phyloP scores from a whole-genome alignment of 2,888 invertebrate genomes.

The Eristalis pertinax region DNA sequence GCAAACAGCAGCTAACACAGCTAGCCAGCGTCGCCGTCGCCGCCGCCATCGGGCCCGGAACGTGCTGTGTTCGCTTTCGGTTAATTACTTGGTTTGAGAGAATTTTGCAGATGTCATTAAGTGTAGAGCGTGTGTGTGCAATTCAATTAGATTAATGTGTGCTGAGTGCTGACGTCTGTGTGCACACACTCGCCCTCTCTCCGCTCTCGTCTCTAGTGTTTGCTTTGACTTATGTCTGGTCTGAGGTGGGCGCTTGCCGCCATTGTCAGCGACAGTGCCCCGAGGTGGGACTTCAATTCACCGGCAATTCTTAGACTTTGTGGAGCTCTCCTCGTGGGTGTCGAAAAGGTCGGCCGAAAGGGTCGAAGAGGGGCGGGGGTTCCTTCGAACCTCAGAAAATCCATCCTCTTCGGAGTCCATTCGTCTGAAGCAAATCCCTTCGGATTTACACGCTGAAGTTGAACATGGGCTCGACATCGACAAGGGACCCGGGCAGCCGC shows the following conservation, averaged over 20 bases:
- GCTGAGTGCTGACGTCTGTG: background rate
- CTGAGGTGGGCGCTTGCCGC: background rate
- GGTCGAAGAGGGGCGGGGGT: too few species aligned
- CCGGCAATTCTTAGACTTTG: too few species aligned
- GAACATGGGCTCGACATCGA: too few species aligned
- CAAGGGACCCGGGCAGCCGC: too few species aligned
- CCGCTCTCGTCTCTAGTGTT: background rate
- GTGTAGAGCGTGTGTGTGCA: background rate
- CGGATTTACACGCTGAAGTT: too few species aligned
- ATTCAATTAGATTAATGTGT: constrained; percentile 16
- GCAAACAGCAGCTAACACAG: background rate
- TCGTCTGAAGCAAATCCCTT: too few species aligned
- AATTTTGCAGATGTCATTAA: background rate
- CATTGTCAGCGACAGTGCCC: background rate
- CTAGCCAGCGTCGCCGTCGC: background rate
- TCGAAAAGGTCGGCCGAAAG: too few species aligned
- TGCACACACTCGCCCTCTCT: background rate
- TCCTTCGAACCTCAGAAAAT: too few species aligned
- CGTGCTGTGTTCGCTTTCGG: constrained; percentile 5
- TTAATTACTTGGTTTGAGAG: constrained; percentile 20
- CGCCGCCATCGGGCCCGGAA: background rate
- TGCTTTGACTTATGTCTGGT: background rate
- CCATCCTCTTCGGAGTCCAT: too few species aligned
- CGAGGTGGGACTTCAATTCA: too few species aligned
- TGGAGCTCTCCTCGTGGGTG: too few species aligned